Conservation (phyloP, 2,797 vertebrate species). For the Myiothlypis chrysogaster region DNA sequence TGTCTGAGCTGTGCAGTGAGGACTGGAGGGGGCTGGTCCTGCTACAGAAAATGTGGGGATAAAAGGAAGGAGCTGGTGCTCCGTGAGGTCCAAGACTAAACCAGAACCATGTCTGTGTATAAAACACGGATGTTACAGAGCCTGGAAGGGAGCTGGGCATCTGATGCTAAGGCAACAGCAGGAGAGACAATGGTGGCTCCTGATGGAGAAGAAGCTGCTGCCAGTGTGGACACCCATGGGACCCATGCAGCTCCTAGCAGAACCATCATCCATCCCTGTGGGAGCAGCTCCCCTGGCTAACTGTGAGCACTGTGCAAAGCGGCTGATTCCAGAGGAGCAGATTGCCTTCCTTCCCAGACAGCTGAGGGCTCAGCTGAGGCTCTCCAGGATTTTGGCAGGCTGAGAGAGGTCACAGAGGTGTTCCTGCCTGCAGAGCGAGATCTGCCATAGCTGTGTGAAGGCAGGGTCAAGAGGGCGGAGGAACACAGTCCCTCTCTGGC, state of each 20-base stretch:
- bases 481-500: not conserved
- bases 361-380: not conserved
- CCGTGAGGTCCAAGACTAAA: not conserved
- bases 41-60: not conserved
- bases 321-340: not conserved
- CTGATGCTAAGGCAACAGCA: not conserved
- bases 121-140: not conserved
- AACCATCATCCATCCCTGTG: rapidly evolving
- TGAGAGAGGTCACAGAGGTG: not conserved
- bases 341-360: not conserved
- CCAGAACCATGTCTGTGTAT: not conserved
- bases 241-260: not conserved
- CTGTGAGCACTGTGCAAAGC: rapidly evolving
- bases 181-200: not conserved
- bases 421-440: not conserved
- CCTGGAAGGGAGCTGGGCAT: not conserved
- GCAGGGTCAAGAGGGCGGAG: not conserved
- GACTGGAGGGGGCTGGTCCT: not conserved
- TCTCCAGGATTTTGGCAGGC: not conserved
- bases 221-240: rapidly evolving
- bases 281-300: not conserved
- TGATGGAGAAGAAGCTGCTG: not conserved
- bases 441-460: not conserved
- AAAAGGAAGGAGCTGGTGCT: not conserved
- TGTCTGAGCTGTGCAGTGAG: not conserved